Conservation (phyloP, 2,888 invertebrate genomes). For the Agonopterix alstromeriana region DNA sequence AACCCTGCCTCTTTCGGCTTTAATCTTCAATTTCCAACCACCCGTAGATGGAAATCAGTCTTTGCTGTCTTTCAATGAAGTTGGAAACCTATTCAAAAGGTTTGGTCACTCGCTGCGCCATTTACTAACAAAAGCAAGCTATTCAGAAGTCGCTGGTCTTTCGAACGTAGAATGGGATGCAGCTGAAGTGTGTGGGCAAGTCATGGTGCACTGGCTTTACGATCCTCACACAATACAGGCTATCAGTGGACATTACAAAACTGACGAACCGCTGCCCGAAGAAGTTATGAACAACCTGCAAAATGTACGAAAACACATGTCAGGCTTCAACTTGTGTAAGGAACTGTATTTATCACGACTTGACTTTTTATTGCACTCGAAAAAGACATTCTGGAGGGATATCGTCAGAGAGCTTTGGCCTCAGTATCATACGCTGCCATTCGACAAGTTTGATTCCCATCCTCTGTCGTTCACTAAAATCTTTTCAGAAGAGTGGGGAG, state of each 20-base stretch:
- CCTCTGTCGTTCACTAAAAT: slow-evolving; percentile 91
- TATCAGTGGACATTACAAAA: slow-evolving; percentile 86
- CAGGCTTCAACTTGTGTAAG: slow-evolving; percentile 86
- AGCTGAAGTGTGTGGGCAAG: slow-evolving; percentile 87
- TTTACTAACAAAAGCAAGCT: slow-evolving; percentile 87
- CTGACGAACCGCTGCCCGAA: slow-evolving; percentile 82
- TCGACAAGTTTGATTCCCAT: slow-evolving; percentile 88
- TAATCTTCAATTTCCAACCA: slow-evolving; percentile 89
- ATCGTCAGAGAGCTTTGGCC: slow-evolving; percentile 88
- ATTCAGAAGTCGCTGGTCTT: slow-evolving; percentile 89
- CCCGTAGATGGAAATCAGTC: slow-evolving; percentile 80
- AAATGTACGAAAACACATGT: slow-evolving; percentile 82
- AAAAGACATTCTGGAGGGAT: slow-evolving; percentile 88
- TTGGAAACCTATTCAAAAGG: slow-evolving; percentile 86
- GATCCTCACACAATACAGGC: slow-evolving; percentile 77
- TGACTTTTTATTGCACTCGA: slow-evolving; percentile 89
- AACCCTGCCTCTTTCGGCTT: slow-evolving; percentile 84
- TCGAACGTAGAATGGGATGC: slow-evolving; percentile 97
- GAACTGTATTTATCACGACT: slow-evolving; percentile 89
- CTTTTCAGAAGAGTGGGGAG: slow-evolving; percentile 89
- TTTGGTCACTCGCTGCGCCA: slow-evolving; percentile 94
- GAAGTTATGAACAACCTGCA: slow-evolving; percentile 80
- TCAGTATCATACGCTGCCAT: slow-evolving; percentile 85
- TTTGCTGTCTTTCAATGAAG: slow-evolving; percentile 85
- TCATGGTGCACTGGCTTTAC: slow-evolving; percentile 88